Conservation (phyloP, 2,113 vertebrate species). For the Menidia beryllina region DNA sequence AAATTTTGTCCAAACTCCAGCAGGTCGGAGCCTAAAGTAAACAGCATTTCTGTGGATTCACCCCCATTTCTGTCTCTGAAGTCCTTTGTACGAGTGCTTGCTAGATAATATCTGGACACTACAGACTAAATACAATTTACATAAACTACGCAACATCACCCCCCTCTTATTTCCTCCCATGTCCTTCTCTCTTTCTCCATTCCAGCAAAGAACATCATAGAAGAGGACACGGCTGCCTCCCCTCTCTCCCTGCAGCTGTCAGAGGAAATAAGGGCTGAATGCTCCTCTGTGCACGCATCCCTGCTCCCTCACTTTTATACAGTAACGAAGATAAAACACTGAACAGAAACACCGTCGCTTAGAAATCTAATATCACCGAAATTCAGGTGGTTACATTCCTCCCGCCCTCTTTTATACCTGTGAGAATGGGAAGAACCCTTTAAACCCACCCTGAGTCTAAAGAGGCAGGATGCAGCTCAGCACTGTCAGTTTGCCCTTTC, state of each 20-base stretch:
- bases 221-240: slow-evolving; percentile 70
- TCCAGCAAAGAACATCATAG: slow-evolving; percentile 80
- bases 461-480: slow-evolving; percentile 67
- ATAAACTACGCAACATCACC: slow-evolving; percentile 56
- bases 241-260: slow-evolving; percentile 49
- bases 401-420: slow-evolving; percentile 45
- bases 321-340: slow-evolving; percentile 66
- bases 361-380: slow-evolving; percentile 36
- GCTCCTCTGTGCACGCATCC: slow-evolving; percentile 36
- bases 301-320: slow-evolving; percentile 53
- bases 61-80: slow-evolving; percentile 15
- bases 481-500: slow-evolving; percentile 49
- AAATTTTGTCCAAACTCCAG: slow-evolving; percentile 51
- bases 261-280: slow-evolving; percentile 47
- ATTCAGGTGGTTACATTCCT: slow-evolving; percentile 69
- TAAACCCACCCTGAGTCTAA: slow-evolving; percentile 73
- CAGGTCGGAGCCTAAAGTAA: slow-evolving; percentile 37
- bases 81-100: slow-evolving; percentile 42
- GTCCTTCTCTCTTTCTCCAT: slow-evolving; percentile 77
- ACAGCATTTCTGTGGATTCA: slow-evolving; percentile 29
- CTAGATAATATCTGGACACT: slow-evolving; percentile 68
- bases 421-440: slow-evolving; percentile 63
- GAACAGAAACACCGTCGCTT: slow-evolving; percentile 37
- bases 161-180: slow-evolving; percentile 21
- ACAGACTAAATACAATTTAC: slow-evolving; percentile 61